Conservation (phyloP, 2,888 invertebrate genomes). For the Cryptocheilus praepositus region DNA sequence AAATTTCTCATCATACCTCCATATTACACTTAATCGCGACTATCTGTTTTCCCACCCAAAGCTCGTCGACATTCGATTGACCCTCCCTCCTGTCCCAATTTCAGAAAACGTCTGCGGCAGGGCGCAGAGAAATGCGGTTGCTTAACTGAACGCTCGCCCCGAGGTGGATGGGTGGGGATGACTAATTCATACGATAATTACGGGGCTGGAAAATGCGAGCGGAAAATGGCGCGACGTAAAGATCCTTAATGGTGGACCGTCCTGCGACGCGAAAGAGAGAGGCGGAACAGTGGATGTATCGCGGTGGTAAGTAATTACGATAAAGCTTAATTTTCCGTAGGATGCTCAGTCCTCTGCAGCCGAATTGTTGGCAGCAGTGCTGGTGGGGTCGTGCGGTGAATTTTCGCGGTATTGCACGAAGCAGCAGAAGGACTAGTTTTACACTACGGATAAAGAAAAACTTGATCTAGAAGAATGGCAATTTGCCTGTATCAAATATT, state of each 20-base stretch:
- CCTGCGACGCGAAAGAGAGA: constrained; percentile 8
- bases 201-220: constrained; percentile 40
- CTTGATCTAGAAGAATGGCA: too few relatives aligned
- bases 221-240: constrained; percentile 45
- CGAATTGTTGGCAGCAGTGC: constrained; percentile 18
- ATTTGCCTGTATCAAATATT: too few relatives aligned
- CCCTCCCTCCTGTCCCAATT: not conserved
- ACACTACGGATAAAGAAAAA: too few relatives aligned
- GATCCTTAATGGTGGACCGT: constrained; percentile 45
- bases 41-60: too few relatives aligned
- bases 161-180: constrained; percentile 15
- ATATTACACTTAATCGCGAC: not conserved
- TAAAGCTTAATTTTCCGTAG: constrained; percentile 46
- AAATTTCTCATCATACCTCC: not conserved
- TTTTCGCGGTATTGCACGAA: too few relatives aligned
- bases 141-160: not conserved
- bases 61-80: not conserved
- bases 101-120: constrained; percentile 1
- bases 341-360: constrained; percentile 16
- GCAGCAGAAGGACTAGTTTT: too few relatives aligned
- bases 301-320: constrained; percentile 43
- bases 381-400: too few relatives aligned
- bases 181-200: constrained; percentile 54
- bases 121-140: too few relatives aligned
- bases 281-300: constrained; percentile 28